phyloP scores from a whole-genome alignment of 2,113 vertebrate species.

The Alexandromys fortis region DNA sequence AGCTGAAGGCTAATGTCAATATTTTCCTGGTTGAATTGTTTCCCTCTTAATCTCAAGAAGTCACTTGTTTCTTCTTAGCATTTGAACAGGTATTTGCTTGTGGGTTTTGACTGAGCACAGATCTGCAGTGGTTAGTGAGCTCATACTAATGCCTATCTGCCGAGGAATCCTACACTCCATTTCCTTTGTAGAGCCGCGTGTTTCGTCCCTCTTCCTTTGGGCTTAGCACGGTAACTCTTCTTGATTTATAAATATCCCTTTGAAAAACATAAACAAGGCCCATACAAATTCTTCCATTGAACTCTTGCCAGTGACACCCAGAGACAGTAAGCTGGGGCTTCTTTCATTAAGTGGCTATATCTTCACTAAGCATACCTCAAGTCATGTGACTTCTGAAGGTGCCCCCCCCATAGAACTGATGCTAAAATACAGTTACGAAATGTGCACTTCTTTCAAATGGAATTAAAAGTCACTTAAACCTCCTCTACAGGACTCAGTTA shows the following conservation, averaged over 20 bases:
- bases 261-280: conserved; percentile 36
- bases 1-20: conserved; percentile 40
- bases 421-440: neutral
- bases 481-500: neutral
- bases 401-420: neutral
- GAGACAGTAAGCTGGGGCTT: neutral
- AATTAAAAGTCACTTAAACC: neutral
- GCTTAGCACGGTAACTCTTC: neutral
- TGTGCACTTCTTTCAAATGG: neutral
- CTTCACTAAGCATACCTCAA: neutral
- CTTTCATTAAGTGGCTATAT: neutral
- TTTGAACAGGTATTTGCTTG: neutral
- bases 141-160: neutral
- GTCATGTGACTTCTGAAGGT: neutral
- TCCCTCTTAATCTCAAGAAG: conserved; percentile 4
- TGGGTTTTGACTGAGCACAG: neutral
- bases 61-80: neutral
- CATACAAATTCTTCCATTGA: neutral
- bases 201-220: neutral
- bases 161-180: neutral
- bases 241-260: neutral
- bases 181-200: neutral
- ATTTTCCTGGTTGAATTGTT: conserved; percentile 23
- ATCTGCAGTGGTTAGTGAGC: neutral
- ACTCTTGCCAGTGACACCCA: neutral